Percentiles rank a stretch among this genome's conserved stretches.
These are phyloP conservation scores for Harpagus bidentatus DNA, from an alignment of 2,113 vertebrate genomes.

Conservation along the genomic window DNA sequence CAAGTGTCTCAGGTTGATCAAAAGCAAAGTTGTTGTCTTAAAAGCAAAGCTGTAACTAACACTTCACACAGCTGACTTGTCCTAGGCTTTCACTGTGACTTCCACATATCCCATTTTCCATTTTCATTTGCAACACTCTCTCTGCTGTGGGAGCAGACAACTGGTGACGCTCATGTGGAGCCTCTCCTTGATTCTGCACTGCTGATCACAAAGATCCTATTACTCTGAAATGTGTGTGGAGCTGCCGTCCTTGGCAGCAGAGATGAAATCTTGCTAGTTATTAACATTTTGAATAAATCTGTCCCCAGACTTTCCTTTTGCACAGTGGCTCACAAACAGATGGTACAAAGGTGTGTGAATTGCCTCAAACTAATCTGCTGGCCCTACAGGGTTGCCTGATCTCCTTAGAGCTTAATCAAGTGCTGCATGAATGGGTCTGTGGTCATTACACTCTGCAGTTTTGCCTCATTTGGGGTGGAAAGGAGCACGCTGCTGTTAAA, in stretches of 20 bases:
- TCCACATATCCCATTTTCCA: background rate
- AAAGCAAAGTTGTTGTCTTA: background rate
- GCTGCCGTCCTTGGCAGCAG: background rate
- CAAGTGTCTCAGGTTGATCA: background rate
- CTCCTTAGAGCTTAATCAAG: background rate
- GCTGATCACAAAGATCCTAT: background rate
- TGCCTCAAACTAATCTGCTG: background rate
- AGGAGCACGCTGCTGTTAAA: fast-evolving
- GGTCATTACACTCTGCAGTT: background rate
- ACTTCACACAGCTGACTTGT: background rate
- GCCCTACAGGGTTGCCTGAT: background rate
- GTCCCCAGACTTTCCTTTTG: background rate
- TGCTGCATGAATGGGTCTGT: background rate
- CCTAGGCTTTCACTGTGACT: background rate
- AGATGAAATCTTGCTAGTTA: background rate
- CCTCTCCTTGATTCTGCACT: background rate
- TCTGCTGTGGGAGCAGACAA: background rate
- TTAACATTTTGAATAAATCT: background rate
- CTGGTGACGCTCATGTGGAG: background rate
- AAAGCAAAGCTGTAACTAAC: background rate
- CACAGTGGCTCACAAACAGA: background rate
- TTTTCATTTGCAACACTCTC: background rate
- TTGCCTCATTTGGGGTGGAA: background rate
- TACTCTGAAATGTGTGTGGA: background rate
- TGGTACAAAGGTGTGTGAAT: background rate